A percentile compares a stretch with the other conserved stretches of the same genome.
Conservation (phyloP, 2,888 invertebrate species). For the Anoncus sp. region DNA sequence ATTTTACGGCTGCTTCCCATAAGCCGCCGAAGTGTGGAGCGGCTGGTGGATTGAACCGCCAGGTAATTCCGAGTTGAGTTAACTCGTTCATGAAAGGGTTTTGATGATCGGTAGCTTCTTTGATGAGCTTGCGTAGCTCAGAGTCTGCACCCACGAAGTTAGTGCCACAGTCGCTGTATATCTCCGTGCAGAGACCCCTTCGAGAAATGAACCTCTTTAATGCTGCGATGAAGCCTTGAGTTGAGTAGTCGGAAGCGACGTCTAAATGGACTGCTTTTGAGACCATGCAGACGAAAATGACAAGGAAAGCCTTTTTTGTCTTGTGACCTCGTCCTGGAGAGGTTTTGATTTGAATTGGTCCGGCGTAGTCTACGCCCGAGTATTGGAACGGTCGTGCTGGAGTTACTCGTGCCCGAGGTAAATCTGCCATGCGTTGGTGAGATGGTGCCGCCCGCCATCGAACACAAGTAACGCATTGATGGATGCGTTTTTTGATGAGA, state of each 20-base stretch:
- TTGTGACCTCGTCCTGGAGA: background rate
- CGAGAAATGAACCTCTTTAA: background rate
- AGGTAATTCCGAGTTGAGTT: background rate
- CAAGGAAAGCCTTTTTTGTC: background rate
- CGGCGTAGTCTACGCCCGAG: background rate
- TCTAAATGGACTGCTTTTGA: background rate
- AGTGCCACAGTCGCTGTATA: background rate
- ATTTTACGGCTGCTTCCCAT: slow-evolving; percentile 1
- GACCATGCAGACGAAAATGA: background rate
- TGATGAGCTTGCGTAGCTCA: background rate
- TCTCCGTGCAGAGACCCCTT: too few species aligned
- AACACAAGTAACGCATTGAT: too few species aligned
- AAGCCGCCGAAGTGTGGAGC: background rate
- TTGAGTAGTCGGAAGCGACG: background rate
- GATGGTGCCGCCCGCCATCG: background rate
- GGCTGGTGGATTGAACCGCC: background rate
- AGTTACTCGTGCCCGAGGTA: background rate
- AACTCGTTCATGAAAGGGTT: too few species aligned
- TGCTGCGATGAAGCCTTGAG: background rate
- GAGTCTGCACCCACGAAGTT: background rate
- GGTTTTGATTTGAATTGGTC: background rate
- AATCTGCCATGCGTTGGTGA: background rate
- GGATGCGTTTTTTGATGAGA: too few species aligned
- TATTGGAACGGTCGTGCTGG: background rate
- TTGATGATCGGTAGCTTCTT: background rate